Conservation (phyloP, 2,113 vertebrate genomes). For the Aldabrachelys gigantea region DNA sequence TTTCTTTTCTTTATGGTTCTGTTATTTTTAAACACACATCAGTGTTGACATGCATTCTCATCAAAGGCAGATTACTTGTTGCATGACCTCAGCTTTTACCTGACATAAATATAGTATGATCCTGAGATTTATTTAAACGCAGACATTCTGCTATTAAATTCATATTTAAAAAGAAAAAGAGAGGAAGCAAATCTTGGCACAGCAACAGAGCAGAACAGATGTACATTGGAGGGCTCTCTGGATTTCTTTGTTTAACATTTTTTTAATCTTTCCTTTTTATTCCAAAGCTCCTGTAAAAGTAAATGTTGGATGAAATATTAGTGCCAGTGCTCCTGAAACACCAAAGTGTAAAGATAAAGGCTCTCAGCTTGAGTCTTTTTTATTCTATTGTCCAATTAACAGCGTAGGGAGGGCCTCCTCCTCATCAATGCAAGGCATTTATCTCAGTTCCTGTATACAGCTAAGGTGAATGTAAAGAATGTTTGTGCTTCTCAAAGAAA, state of each 20-base stretch:
- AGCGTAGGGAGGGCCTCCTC: neutral
- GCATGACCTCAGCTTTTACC: accelerated
- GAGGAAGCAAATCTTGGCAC: neutral
- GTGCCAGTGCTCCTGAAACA: neutral
- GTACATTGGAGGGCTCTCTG: accelerated
- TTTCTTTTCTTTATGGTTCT: neutral
- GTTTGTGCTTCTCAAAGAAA: neutral
- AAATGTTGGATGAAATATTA: neutral
- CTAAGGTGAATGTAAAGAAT: neutral
- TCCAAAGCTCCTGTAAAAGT: neutral
- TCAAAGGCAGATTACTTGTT: neutral
- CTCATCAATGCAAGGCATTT: neutral
- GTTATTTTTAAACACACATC: neutral
- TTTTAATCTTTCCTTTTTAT: neutral
- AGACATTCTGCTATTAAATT: neutral
- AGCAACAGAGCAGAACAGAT: neutral
- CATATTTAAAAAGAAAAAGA: neutral
- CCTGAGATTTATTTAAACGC: neutral
- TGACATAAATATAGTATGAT: neutral
- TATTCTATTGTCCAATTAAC: neutral
- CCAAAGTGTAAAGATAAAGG: neutral
- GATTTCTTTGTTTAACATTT: neutral
- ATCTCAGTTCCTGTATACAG: neutral
- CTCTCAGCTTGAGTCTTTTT: neutral
- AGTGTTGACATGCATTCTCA: neutral